Evolutionary conservation across 2,113 vertebrate species (phyloP).

Genomic region (Neolamprologus falcicula): DNA sequence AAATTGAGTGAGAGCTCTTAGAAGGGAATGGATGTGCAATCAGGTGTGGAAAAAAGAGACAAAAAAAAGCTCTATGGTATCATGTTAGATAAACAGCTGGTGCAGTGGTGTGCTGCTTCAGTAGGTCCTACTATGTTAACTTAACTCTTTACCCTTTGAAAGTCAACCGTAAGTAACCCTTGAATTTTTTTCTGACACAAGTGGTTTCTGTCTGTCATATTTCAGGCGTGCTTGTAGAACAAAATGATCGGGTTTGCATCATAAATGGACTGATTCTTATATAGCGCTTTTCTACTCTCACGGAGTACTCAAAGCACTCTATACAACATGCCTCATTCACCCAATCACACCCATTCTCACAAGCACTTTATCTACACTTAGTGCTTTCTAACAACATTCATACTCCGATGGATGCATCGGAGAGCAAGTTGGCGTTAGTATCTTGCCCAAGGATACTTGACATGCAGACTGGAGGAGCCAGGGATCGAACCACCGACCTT

Average conservation of each 20-base stretch:
- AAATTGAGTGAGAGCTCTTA: not conserved
- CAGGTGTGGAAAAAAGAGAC: not conserved
- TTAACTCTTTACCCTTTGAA: not conserved
- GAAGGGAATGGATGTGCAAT: not conserved
- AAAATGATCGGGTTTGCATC: not conserved
- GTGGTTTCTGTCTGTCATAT: not conserved
- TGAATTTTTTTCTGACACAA: not conserved
- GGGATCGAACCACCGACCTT: too few species aligned
- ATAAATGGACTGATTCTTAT: too few species aligned
- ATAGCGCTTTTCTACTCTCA: too few species aligned
- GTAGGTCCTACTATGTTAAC: not conserved
- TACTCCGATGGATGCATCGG: fast-evolving
- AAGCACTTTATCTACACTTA: too few species aligned
- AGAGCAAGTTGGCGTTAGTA: too few species aligned
- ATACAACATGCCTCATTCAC: too few species aligned
- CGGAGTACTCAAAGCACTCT: too few species aligned
- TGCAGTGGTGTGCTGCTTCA: not conserved
- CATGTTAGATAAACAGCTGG: not conserved
- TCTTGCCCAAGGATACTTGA: too few species aligned
- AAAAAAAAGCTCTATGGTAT: not conserved
- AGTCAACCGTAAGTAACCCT: not conserved
- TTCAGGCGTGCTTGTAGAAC: not conserved
- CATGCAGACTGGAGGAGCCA: too few species aligned
- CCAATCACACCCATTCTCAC: too few species aligned
- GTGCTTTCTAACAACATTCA: too few species aligned